Evolutionary conservation across 2,888 invertebrate species (phyloP), one percentile per base, ranked within the genome.

Genomic region (Lasius platythorax): DNA sequence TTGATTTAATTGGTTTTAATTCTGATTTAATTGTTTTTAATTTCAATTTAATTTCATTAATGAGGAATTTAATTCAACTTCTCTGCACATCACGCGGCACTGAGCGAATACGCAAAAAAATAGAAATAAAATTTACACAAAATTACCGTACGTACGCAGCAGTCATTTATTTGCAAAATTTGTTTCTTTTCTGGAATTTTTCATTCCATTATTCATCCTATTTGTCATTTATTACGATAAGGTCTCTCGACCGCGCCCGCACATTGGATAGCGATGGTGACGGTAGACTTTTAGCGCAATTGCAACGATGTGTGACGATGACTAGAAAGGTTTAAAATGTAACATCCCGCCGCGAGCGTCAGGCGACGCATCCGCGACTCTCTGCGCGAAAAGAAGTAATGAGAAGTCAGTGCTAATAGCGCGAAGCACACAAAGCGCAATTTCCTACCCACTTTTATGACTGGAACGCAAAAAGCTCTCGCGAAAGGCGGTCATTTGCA

Each of bases 341-440:
- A 46, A 11, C 72, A 56, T 40, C 43, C 15, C 30, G 43, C n/a
- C 53, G 40, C 64, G 78, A 56, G 66, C 56, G 53, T 82, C 40
- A 28, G 6, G 75, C 64, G 82, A 64, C 63, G 64, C 40, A 40
- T n/a, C 63, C 76, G 64, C 43, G 78, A 43, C 58, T 40, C 79
- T 37, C 23, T 53, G 64, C 76, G 64, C 66, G 79, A 82, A 82
- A 53, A 78, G 79, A 79, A 82, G 28, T 78, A 82, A 82, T 79
- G 78, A 82, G 33, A 67, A 82, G 79, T 67, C 82, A 58, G 46
- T 30, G 78, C 46, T 78, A 66, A 82, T 67, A 67, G 79, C 82
- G n/a, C 82, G 43, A 12, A 18, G 50, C 8, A 43, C 50, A 64
- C 79, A 79, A 81, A 73, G 79, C 23, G 61, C 58, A 81, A 81